A percentile compares a stretch with the other conserved stretches of the same genome.
Conservation (phyloP, 1,140 invertebrate genomes). For the Colletes latitarsis region DNA sequence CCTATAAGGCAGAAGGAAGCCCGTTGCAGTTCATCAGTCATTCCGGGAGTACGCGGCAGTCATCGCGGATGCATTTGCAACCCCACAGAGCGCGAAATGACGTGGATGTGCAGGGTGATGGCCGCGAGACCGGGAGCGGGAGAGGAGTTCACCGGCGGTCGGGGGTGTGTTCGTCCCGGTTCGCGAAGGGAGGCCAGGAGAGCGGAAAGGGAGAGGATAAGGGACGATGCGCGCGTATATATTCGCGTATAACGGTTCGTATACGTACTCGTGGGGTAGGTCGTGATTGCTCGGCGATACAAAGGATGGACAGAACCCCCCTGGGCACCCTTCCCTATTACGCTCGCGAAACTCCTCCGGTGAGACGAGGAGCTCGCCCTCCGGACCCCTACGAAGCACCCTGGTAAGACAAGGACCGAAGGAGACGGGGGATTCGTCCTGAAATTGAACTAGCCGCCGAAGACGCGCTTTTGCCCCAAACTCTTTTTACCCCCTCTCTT, state of each 20-base stretch:
- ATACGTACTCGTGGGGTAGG: slow-evolving; percentile 69
- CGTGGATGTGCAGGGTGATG: slow-evolving; percentile 43
- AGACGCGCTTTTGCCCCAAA: too few species aligned
- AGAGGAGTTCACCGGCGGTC: slow-evolving; percentile 12
- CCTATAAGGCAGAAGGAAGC: slow-evolving; percentile 72
- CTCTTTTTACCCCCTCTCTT: too few species aligned
- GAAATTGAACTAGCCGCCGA: slow-evolving; percentile 31
- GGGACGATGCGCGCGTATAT: slow-evolving; percentile 6
- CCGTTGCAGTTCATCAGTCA: slow-evolving; percentile 78
- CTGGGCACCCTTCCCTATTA: slow-evolving; percentile 69
- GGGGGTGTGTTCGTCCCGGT: slow-evolving; percentile 10
- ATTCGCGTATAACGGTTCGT: slow-evolving; percentile 45
- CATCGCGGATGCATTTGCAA: slow-evolving; percentile 73
- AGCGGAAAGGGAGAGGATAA: slow-evolving; percentile 17
- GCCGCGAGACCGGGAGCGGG: background rate
- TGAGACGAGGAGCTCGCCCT: slow-evolving; percentile 35
- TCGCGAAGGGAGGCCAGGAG: slow-evolving; percentile 24
- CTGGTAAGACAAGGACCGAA: slow-evolving; percentile 30
- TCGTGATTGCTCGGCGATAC: slow-evolving; percentile 78
- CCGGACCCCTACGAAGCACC: background rate
- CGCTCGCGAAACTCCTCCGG: slow-evolving; percentile 62
- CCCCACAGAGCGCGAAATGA: slow-evolving; percentile 67
- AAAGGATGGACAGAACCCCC: slow-evolving; percentile 77
- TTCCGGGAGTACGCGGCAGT: slow-evolving; percentile 70
- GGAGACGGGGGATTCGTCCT: slow-evolving; percentile 16